These are phyloP conservation scores for Ochlodes sylvanus DNA, from an alignment of 2,888 invertebrate species.

Conservation along the genomic window DNA sequence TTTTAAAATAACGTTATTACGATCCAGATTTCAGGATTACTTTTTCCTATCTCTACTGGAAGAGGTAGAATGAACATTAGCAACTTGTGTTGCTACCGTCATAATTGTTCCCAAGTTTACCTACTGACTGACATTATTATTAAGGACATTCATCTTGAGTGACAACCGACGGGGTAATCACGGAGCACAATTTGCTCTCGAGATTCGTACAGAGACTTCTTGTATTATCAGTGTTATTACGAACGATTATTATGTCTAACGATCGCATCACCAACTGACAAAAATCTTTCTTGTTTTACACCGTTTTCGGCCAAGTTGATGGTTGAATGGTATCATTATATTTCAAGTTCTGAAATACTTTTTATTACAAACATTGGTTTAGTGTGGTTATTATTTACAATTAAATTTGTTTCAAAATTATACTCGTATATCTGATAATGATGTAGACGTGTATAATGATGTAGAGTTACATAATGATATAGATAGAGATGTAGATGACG, in stretches of 20 bases:
- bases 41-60: not conserved
- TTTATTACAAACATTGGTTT: too few species aligned
- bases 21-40: not conserved
- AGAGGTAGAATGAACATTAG: not conserved
- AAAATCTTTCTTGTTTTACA: not conserved
- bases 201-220: constrained; percentile 19
- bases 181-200: constrained; percentile 21
- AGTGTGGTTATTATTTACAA: too few species aligned
- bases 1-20: too few species aligned
- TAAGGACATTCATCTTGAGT: constrained; percentile 24
- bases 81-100: not conserved
- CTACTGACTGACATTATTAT: constrained; percentile 6
- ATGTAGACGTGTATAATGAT: too few species aligned
- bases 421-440: too few species aligned
- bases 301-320: not conserved
- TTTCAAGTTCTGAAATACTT: not conserved
- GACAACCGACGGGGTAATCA: constrained; percentile 26
- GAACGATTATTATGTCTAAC: constrained; percentile 10
- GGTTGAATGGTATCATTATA: not conserved
- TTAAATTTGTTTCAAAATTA: too few species aligned
- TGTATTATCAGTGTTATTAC: constrained; percentile 8
- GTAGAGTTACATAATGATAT: too few species aligned
- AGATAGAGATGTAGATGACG: too few species aligned
- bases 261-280: not conserved
- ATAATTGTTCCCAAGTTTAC: constrained; percentile 6